A percentile compares a stretch with the other conserved stretches of the same genome.
phyloP scores from a whole-genome alignment of 2,113 vertebrate species.

The Rhinolophus sinicus region DNA sequence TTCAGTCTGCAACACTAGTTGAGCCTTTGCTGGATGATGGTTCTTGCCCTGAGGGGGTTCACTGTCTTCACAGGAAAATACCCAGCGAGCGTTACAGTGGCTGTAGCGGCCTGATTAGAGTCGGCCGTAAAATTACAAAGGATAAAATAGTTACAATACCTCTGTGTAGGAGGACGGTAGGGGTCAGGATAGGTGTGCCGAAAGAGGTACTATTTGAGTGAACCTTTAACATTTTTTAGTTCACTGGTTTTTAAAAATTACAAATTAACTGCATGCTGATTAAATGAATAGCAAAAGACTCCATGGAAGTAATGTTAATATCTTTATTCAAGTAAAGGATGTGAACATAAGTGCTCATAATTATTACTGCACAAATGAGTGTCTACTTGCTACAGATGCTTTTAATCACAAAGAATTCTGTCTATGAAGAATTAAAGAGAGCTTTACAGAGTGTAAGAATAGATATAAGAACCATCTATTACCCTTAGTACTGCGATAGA shows the following conservation, averaged over 20 bases:
- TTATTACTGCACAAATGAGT: background rate
- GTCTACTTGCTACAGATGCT: background rate
- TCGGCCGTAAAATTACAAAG: background rate
- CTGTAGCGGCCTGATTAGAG: background rate
- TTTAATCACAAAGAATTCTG: slow-evolving; percentile 36
- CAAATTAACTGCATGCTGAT: background rate
- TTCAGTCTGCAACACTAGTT: background rate
- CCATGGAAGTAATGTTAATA: background rate
- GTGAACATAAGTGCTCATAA: background rate
- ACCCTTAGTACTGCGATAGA: background rate
- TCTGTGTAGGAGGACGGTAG: background rate
- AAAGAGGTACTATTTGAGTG: background rate
- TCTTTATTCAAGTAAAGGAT: slow-evolving; percentile 20
- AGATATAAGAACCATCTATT: background rate
- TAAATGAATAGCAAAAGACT: background rate
- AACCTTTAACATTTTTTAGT: background rate
- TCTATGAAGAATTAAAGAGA: slow-evolving; percentile 3
- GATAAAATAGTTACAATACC: background rate
- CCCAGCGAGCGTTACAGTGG: background rate
- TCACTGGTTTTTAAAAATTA: slow-evolving; percentile 11
- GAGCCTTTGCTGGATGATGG: background rate
- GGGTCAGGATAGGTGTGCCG: background rate
- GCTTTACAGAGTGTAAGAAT: background rate
- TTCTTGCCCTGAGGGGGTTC: background rate
- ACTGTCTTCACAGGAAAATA: background rate